phyloP scores from a whole-genome alignment of 2,888 invertebrate species.

The Sipha maydis region DNA sequence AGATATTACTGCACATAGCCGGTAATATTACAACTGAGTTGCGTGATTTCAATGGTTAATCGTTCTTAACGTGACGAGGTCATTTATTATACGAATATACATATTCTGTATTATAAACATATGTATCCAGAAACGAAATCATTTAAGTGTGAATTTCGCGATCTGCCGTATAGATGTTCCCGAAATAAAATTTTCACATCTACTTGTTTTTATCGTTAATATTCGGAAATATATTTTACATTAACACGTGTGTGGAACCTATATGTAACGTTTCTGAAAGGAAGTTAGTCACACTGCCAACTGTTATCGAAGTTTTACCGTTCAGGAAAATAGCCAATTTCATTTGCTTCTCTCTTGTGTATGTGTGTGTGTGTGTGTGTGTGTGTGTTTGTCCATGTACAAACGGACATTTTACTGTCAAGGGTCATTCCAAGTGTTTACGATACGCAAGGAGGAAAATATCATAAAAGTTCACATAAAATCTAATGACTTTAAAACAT shows the following conservation, averaged over 20 bases:
- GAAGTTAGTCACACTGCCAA: neutral
- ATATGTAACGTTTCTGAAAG: neutral
- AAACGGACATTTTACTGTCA: neutral
- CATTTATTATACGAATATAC: too few species aligned
- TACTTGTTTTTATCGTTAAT: neutral
- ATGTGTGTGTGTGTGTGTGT: too few species aligned
- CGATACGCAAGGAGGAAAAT: neutral
- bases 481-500: conserved; percentile 28
- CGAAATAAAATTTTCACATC: neutral
- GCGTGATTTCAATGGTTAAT: neutral
- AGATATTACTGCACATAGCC: neutral
- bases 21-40: neutral
- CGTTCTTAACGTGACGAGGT: too few species aligned
- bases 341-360: neutral
- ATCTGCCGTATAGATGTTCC: neutral
- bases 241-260: neutral
- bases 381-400: too few species aligned
- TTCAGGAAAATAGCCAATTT: neutral
- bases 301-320: neutral
- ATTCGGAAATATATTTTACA: neutral
- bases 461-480: conserved; percentile 31
- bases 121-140: neutral
- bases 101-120: neutral
- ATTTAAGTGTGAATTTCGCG: neutral
- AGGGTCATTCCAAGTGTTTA: conserved; percentile 6